These are phyloP conservation scores for Meda fulgida DNA, from an alignment of 2,797 vertebrate species.

Conservation along the genomic window DNA sequence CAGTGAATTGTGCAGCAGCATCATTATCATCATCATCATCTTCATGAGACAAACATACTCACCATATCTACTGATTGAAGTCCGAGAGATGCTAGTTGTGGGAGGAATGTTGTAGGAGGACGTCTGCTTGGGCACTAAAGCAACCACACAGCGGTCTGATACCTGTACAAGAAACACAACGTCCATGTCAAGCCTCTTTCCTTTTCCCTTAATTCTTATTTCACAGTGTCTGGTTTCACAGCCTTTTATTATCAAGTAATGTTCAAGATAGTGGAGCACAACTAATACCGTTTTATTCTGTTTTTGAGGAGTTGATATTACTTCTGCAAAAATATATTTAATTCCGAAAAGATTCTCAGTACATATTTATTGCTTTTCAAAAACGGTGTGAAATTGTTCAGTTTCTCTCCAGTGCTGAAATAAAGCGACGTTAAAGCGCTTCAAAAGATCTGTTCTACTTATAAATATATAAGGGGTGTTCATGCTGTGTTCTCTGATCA, in stretches of 20 bases:
- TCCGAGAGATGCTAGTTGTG: slow-evolving; percentile 94
- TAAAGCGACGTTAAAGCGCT: background rate
- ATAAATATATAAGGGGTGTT: slow-evolving; percentile 11
- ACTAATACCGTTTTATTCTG: background rate
- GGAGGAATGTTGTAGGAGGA: slow-evolving; percentile 98
- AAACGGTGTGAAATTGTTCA: background rate
- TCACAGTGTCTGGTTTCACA: slow-evolving; percentile 24
- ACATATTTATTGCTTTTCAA: slow-evolving; percentile 22
- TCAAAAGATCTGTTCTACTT: slow-evolving; percentile 29
- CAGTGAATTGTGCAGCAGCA: background rate
- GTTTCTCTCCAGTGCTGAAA: slow-evolving; percentile 20
- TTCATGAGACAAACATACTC: slow-evolving; percentile 62
- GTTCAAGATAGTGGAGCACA: slow-evolving; percentile 11
- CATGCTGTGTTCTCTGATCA: slow-evolving; percentile 18
- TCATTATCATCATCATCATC: background rate
- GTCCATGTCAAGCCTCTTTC: slow-evolving; percentile 8
- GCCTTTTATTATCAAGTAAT: slow-evolving; percentile 12
- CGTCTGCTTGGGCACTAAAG: slow-evolving; percentile 96
- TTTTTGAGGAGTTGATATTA: slow-evolving; percentile 15
- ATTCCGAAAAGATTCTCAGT: slow-evolving; percentile 20
- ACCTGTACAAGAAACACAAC: slow-evolving; percentile 77
- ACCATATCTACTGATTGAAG: slow-evolving; percentile 98
- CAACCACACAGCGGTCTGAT: slow-evolving; percentile 94
- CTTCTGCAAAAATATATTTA: slow-evolving; percentile 16
- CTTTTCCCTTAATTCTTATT: slow-evolving; percentile 11